Base-by-base conservation (phyloP, 2,888 invertebrate species). In the Drosophila paranaensis region DNA sequence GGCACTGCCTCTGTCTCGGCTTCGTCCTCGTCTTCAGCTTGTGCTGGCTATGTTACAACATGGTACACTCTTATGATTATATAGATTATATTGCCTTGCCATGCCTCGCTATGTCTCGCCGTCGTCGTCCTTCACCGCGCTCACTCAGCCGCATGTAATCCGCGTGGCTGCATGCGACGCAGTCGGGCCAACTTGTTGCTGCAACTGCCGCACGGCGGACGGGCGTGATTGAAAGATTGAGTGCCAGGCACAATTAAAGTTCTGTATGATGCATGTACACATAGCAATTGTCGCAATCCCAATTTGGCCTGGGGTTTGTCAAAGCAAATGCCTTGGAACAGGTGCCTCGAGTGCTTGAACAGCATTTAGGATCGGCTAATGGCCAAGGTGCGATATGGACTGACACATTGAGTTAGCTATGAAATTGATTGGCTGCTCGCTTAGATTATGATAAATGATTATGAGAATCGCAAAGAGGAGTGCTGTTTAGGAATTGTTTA, bases 171-270 rank as follows among this genome's bases (percentile, higher is more conserved):
- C 54, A 33, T 60, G 13, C 53, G 6, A 33, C 16, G 27, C 27
- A n/a, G 50, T 35, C 16, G 11, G 33, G 43, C 54, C 40, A 40
- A 33, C 55, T 48, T 53, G 39, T 33, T 42, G 39, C 27, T 37
- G 48, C 51, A 48, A 55, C 46, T 39, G 30, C 9, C 30, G 53
- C 16, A 14, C 25, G 33, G 39, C 60, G 66, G 64, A 55, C 74
- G 77, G 74, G 77, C 73, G 74, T 88, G 90, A 90, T 90, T 90
- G 90, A 83, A 82, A 91, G 90, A 91, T 91, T 91, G 91, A 91
- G 91, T 91, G 90, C 90, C 91, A 90, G 79, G 74, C 84, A 84
- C 90, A 90, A 90, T 87, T 87, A 87, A 87, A 88, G 78, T 74
- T 81, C 80, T 76, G 74, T 65, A 75, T 67, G 81, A 81, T 85